Evolutionary conservation across 2,888 invertebrate genomes (phyloP), one percentile per base, ranked within the genome.

Genomic region (Drosophila mimetica): DNA sequence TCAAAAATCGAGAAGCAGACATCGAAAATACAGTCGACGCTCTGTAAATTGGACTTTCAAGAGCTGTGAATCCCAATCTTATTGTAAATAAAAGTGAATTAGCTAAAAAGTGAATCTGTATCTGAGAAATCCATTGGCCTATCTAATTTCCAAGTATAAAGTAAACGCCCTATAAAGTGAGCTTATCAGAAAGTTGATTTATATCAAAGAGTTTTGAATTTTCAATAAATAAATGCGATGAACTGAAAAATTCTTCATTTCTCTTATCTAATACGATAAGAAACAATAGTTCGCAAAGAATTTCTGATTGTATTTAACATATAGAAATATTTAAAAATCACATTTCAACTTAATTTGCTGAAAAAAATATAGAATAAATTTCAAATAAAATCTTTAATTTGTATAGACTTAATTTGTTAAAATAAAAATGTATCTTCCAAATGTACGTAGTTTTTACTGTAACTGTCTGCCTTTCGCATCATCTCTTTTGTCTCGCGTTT

Each of bases 401-500:
- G n/a, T n/a, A n/a, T n/a, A n/a, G n/a, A n/a, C n/a, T n/a, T n/a
- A n/a, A n/a, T n/a, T n/a, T n/a, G n/a, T n/a, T n/a, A n/a, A n/a
- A n/a, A n/a, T n/a, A n/a, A n/a, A n/a, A n/a, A n/a, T n/a, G n/a
- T n/a, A n/a, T n/a, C n/a, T n/a, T n/a, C n/a, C n/a, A n/a, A 22
- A 22, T 22, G 5, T 22, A 6, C 4, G 6, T 25, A 30, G 28
- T 46, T 46, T 30, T 18, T 6, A 28, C 46, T 46, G 30, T 30
- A 30, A 30, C 16, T 13, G 46, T 18, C 46, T 46, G 46, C 25
- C 16, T 36, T 37, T 36, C 46, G 34, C 39, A 34, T 34, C 54
- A 39, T 75, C 65, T 76, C 50, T 51, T 78, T 73, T 77, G 81
- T 80, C 63, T 75, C 78, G 86, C 86, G 88, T 79, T 83, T 83